Conservation (phyloP, 1,140 invertebrate species). For the Drosophila trapezifrons region DNA sequence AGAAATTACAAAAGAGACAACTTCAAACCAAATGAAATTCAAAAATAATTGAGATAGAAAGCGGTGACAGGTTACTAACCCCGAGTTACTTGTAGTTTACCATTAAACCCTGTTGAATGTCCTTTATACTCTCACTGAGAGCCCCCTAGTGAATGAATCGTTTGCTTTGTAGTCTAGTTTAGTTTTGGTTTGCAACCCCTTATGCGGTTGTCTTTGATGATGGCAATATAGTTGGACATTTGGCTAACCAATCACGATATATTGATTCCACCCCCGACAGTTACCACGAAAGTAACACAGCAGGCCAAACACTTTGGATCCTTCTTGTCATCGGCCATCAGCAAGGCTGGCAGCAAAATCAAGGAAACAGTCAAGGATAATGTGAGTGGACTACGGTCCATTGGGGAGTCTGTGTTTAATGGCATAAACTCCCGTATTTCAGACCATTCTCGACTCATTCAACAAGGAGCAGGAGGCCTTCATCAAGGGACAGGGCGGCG, state of each 20-base stretch:
- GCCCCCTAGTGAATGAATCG: conserved; percentile 15
- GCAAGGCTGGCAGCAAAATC: conserved; percentile 96
- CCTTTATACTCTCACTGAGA: conserved; percentile 11
- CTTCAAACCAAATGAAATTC: conserved; percentile 37
- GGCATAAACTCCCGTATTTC: conserved; percentile 47
- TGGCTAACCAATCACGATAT: conserved; percentile 6
- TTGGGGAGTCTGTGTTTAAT: background rate
- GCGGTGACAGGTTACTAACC: conserved; percentile 80
- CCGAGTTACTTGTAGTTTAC: conserved; percentile 37
- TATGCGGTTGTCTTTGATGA: conserved; percentile 27
- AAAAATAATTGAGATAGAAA: conserved; percentile 53
- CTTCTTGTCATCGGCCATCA: conserved; percentile 95
- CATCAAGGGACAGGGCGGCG: conserved; percentile 92
- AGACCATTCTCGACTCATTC: conserved; percentile 97
- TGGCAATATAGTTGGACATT: background rate
- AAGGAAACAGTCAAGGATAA: conserved; percentile 98
- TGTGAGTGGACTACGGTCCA: conserved; percentile 86
- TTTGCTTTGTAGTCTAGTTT: conserved; percentile 70
- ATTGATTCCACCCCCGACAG: conserved; percentile 83
- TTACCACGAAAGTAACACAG: conserved; percentile 95
- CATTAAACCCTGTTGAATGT: conserved; percentile 7
- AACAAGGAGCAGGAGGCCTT: conserved; percentile 98
- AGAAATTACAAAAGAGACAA: conserved; percentile 40
- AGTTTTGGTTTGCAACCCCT: conserved; percentile 41
- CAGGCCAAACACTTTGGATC: conserved; percentile 96